Conservation (phyloP, 1,140 invertebrate species). For the Andricus grossulariae region DNA sequence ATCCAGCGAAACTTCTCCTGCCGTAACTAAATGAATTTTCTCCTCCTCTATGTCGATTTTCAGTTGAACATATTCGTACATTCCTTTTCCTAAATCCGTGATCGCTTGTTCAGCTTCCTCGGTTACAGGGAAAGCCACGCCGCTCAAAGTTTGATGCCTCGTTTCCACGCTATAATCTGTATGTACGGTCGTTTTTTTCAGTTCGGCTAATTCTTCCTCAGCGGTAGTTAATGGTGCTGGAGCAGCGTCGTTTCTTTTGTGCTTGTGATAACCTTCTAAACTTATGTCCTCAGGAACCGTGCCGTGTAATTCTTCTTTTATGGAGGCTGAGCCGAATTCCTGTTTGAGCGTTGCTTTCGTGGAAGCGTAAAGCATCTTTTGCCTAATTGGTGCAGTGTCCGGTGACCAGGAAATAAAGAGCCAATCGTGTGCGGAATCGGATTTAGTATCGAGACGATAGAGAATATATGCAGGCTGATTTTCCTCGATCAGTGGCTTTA, state of each 20-base stretch:
- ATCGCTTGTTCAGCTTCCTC: constrained; percentile 87
- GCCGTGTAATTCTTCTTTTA: constrained; percentile 95
- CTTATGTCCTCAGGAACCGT: constrained; percentile 89
- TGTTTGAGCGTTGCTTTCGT: constrained; percentile 98
- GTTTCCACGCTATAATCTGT: constrained; percentile 89
- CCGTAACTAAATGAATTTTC: constrained; percentile 84
- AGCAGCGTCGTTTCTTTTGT: constrained; percentile 85
- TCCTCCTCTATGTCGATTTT: constrained; percentile 87
- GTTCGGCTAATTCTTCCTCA: constrained; percentile 91
- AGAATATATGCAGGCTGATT: constrained; percentile 96
- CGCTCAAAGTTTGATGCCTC: constrained; percentile 92
- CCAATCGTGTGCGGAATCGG: constrained; percentile 92
- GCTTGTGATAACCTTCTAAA: constrained; percentile 87
- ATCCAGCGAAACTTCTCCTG: constrained; percentile 77
- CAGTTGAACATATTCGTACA: constrained; percentile 86
- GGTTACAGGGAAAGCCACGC: constrained; percentile 94
- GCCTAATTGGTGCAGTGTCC: constrained; percentile 90
- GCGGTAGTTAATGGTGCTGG: constrained; percentile 92
- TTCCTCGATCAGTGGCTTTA: constrained; percentile 86
- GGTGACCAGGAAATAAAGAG: constrained; percentile 96
- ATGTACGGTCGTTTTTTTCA: constrained; percentile 85
- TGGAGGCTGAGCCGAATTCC: constrained; percentile 93
- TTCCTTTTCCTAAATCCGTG: constrained; percentile 79
- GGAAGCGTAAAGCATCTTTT: constrained; percentile 99
- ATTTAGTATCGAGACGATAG: constrained; percentile 81